Evolutionary conservation across 2,797 vertebrate species (phyloP), one percentile per base, ranked within the genome.

Genomic region (Nannoperca australis): DNA sequence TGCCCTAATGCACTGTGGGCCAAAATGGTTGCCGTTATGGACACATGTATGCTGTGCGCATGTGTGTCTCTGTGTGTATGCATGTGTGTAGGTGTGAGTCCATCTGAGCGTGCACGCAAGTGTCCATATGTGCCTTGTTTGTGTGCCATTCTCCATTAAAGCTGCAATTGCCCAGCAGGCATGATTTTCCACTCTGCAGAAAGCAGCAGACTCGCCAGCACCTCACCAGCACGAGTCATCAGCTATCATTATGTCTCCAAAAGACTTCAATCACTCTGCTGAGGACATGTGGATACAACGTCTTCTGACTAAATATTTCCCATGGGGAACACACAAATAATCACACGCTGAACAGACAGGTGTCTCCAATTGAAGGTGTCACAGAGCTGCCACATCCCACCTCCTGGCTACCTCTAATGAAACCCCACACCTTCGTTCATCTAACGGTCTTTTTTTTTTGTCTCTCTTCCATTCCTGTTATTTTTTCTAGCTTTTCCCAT

Each of bases 71-170:
- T 27, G 27, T 34, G 50, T 75, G 80, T 64, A 73, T 53, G 30
- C 69, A 27, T 24, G 56, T 11, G 45, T 13, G n/a, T 22, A 56
- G 44, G 18, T 8, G 13, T 50, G 51, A 44, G 67, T 76, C 72
- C 32, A 68, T 77, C 63, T 70, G 80, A 73, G 79, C 44, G 73
- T 63, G 68, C 66, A 59, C 30, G 0, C 51, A 27, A 78, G 79
- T 64, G 85, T 82, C 85, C 90, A 87, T 83, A 90, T 91, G 91
- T 65, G 87, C 73, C 79, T 81, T 49, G 88, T 88, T 84, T 86
- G 87, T 84, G 88, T 85, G 83, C 85, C 88, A 81, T 87, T 88
- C 82, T 85, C 88, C 75, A 90, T 90, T 90, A 91, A 84, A 84
- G 81, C 88, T 53, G 71, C 78, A 66, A 68, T 63, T 73, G 85